Evolutionary conservation across 1,140 invertebrate genomes (phyloP).

Genomic region (Caenorhabditis briggsae): DNA sequence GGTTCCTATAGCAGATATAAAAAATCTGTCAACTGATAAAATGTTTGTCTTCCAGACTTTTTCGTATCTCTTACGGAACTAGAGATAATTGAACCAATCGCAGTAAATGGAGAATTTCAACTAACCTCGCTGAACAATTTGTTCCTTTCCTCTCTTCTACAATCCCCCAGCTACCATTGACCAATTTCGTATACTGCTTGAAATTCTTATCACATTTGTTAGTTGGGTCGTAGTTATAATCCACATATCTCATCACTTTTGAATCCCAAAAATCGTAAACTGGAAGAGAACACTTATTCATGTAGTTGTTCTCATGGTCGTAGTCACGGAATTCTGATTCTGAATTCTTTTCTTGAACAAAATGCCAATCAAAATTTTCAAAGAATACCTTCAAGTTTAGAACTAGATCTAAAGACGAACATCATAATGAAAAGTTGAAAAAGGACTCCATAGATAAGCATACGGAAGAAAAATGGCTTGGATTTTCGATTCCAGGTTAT

Average conservation of each 20-base stretch:
- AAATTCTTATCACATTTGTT: neutral
- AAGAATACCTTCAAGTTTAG: too few species aligned
- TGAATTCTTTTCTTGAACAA: neutral
- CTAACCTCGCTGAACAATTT: constrained; percentile 3
- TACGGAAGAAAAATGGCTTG: too few species aligned
- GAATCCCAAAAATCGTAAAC: constrained; percentile 17
- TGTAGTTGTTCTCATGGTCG: neutral
- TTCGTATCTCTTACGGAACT: neutral
- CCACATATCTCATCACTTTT: neutral
- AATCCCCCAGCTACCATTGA: neutral
- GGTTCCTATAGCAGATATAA: neutral
- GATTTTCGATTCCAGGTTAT: too few species aligned
- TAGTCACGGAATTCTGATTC: neutral
- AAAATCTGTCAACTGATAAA: too few species aligned
- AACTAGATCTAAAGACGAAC: too few species aligned
- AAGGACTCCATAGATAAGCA: too few species aligned
- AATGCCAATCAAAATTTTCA: too few species aligned
- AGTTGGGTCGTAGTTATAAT: neutral
- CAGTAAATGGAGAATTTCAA: neutral
- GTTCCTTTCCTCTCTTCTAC: neutral
- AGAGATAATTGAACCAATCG: neutral
- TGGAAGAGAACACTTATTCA: neutral
- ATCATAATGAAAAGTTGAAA: too few species aligned
- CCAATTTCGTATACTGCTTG: neutral
- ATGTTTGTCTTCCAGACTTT: neutral